Base-by-base conservation (phyloP, 2,797 vertebrate genomes). In the Sitta carolinensis region DNA sequence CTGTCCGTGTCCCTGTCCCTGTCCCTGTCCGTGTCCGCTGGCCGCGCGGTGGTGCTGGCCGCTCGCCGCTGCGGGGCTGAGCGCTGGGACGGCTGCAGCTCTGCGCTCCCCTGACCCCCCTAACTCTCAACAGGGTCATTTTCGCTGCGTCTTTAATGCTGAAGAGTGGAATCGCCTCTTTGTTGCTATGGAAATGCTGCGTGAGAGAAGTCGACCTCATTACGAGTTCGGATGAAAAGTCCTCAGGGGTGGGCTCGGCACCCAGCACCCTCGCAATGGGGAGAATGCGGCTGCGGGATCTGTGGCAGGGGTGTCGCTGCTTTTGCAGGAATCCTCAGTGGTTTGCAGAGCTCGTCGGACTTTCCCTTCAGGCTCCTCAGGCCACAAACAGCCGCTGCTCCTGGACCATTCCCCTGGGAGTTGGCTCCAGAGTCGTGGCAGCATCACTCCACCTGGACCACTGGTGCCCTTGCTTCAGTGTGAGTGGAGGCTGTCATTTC, bases 171-270 rank as follows among this genome's bases (percentile, higher is more conserved):
- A 92, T 94, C 12, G 2, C 74, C 90, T 85, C 66, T 85, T 89
- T 75, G 96, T 97, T 95, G 87, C 97, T 85, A 80, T 91, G 93
- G 97, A 80, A 96, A 97, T 58, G 4, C 72, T 59, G 9, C 70
- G 14, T 78, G 92, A 93, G 92, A 84, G 87, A 86, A 91, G 89
- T 45, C 20, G 45, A 79, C 55, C 88, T 96, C 94, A 43, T 96
- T 81, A 90, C 40, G 93, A 81, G 50, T 85, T 87, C 34, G 4
- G 62, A 62, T 83, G 87, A 86, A 77, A 83, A 67, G 42, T 86
- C 57, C 72, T 89, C 34, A 38, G 29, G 69, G 42, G 40, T n/a
- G 75, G 76, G 66, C 75, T 90, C 2, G 5, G 77, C 19, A 2
- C 51, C 48, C 75, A 26, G 67, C n/a, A 3, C 18, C 32, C 29